These are phyloP conservation scores for Phrynocephalus versicolor DNA, from an alignment of 2,113 vertebrate genomes.

Conservation along the genomic window DNA sequence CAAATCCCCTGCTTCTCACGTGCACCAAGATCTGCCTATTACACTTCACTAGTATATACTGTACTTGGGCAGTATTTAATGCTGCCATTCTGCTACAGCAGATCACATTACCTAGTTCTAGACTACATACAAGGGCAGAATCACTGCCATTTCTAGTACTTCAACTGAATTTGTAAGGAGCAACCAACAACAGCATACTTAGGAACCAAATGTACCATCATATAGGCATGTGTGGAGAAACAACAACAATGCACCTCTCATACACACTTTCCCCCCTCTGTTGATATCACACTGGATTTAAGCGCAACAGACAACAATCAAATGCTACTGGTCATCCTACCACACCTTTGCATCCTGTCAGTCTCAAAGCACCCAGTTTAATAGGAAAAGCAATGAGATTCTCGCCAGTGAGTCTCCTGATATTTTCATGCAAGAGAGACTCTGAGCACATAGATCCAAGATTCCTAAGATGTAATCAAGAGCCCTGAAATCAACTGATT, in stretches of 20 bases:
- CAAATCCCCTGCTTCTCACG: neutral
- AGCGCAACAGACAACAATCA: neutral
- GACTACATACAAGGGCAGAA: too few relatives aligned
- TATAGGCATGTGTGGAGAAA: too few relatives aligned
- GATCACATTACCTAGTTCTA: too few relatives aligned
- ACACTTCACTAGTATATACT: neutral
- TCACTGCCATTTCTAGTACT: too few relatives aligned
- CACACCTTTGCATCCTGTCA: neutral
- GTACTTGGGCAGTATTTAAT: too few relatives aligned
- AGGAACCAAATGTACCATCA: too few relatives aligned
- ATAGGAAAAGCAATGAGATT: neutral
- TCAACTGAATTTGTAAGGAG: too few relatives aligned
- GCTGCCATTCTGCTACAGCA: too few relatives aligned
- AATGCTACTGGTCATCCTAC: neutral
- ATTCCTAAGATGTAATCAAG: neutral
- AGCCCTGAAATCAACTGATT: neutral
- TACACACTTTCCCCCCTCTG: neutral
- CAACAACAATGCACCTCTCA: too few relatives aligned
- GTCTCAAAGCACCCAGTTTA: neutral
- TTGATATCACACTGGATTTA: neutral
- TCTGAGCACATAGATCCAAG: neutral
- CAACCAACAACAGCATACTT: too few relatives aligned
- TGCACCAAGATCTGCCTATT: too few relatives aligned
- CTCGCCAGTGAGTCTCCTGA: neutral
- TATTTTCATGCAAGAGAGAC: neutral